Percentiles rank a stretch among this genome's conserved stretches.
Conservation (phyloP, 2,888 invertebrate genomes). For the Pharmacophagus antenor region DNA sequence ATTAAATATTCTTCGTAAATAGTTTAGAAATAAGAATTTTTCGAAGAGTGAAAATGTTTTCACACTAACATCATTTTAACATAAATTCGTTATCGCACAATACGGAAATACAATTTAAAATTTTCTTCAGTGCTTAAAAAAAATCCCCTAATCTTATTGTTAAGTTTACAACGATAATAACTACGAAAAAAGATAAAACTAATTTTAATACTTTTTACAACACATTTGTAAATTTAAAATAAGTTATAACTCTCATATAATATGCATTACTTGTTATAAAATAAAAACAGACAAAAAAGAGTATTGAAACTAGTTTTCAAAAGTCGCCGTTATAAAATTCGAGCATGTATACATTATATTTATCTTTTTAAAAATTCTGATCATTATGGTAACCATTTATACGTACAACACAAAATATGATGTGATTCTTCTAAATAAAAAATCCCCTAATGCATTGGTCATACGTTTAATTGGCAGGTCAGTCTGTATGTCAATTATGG, state of each 20-base stretch:
- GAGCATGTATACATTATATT: background rate
- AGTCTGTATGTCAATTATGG: conserved; percentile 78
- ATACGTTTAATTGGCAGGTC: conserved; percentile 74
- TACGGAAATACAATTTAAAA: background rate
- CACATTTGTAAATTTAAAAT: no score
- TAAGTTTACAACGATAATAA: conserved; percentile 1
- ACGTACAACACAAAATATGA: background rate
- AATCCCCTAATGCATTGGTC: conserved; percentile 40
- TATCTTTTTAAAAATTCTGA: no score
- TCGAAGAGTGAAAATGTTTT: background rate
- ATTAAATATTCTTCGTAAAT: background rate
- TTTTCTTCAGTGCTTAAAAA: background rate
- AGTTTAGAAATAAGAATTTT: background rate
- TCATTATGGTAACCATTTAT: background rate
- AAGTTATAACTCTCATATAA: no score
- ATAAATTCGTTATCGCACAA: background rate
- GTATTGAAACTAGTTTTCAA: background rate
- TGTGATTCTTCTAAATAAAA: conserved; percentile 16
- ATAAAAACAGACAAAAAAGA: no score
- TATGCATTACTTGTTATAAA: no score
- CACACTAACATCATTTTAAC: background rate
- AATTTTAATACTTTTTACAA: background rate
- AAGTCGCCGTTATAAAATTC: background rate
- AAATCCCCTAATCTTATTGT: background rate
- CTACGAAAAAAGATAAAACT: background rate